phyloP scores from a whole-genome alignment of 1,140 invertebrate genomes.

The Cydia splendana region DNA sequence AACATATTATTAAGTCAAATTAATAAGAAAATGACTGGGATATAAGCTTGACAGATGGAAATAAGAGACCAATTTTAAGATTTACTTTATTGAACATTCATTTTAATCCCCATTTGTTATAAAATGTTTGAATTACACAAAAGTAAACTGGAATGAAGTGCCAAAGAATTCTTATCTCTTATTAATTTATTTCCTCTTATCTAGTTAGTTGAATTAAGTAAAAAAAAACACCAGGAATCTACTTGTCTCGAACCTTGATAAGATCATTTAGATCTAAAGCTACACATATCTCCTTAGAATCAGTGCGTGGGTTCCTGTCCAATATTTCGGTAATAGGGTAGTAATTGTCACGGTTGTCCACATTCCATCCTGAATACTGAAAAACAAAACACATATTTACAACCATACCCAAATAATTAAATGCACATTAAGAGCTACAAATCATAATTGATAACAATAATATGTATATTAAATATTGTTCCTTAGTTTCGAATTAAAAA shows the following conservation, averaged over 20 bases:
- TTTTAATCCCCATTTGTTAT: constrained; percentile 70
- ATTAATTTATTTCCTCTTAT: constrained; percentile 72
- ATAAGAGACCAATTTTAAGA: constrained; percentile 28
- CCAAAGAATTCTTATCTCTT: constrained; percentile 60
- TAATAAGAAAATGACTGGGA: no score
- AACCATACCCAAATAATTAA: constrained; percentile 5
- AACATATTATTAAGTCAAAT: no score
- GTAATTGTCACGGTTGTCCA: constrained; percentile 84
- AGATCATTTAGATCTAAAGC: constrained; percentile 78
- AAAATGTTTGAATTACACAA: constrained; percentile 72
- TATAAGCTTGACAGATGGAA: constrained; percentile 3
- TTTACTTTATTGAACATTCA: constrained; percentile 60
- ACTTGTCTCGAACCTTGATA: constrained; percentile 79
- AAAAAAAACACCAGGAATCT: constrained; percentile 58
- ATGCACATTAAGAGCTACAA: constrained; percentile 25
- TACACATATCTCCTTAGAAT: constrained; percentile 79
- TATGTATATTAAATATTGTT: not conserved
- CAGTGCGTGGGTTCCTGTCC: constrained; percentile 76
- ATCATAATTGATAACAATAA: constrained; percentile 29
- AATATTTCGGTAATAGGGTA: constrained; percentile 80
- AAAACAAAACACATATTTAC: constrained; percentile 52
- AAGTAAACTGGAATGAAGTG: constrained; percentile 76
- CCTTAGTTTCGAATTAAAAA: no score
- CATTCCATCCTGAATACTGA: constrained; percentile 86
- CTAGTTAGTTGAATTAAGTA: constrained; percentile 71